Evolutionary conservation across 2,888 invertebrate genomes (phyloP).

Genomic region (Unio delphinus): DNA sequence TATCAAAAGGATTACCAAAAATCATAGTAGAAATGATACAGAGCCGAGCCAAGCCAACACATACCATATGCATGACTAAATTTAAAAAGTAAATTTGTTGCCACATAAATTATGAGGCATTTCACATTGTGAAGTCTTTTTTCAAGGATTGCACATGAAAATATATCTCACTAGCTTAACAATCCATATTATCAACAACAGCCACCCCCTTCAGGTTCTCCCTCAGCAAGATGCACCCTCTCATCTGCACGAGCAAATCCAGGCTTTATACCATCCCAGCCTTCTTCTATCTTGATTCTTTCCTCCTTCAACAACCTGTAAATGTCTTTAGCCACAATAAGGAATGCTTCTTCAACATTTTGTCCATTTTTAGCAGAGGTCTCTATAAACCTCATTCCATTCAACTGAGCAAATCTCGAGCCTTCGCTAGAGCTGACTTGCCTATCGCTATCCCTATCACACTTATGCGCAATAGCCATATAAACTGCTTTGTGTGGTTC

Average conservation of each 20-base stretch:
- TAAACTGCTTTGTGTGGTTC: constrained; percentile 95
- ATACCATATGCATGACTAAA: no score
- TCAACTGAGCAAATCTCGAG: constrained; percentile 90
- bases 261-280: constrained; percentile 97
- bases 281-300: constrained; percentile 84
- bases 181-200: constrained; percentile 78
- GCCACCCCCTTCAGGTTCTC: constrained; percentile 89
- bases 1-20: no score
- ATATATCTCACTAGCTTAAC: no score
- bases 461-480: constrained; percentile 74
- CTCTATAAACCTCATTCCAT: constrained; percentile 93
- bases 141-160: no score
- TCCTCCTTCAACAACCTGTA: constrained; percentile 88
- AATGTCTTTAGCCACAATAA: constrained; percentile 88
- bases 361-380: constrained; percentile 94
- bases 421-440: constrained; percentile 79
- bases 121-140: no score
- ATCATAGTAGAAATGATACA: no score
- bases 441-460: constrained; percentile 68
- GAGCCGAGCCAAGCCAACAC: no score
- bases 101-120: no score
- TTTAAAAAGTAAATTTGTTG: no score
- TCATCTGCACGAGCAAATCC: constrained; percentile 75
- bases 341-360: constrained; percentile 94
- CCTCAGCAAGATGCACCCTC: constrained; percentile 81